These are phyloP conservation scores for Pygmarrhopalites habei DNA, from an alignment of 1,140 invertebrate genomes.

Conservation along the genomic window DNA sequence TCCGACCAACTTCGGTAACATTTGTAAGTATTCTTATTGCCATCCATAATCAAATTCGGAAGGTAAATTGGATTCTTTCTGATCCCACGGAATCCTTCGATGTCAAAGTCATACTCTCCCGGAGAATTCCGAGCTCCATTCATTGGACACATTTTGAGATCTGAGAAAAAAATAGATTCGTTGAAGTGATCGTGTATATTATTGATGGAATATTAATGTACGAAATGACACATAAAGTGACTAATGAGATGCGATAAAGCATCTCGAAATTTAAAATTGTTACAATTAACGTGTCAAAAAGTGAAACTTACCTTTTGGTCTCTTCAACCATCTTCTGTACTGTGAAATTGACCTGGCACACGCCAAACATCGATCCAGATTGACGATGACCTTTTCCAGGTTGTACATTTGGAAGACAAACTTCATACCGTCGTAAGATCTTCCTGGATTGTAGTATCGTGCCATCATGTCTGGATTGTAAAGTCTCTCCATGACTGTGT, in stretches of 20 bases:
- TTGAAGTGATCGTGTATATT: no score
- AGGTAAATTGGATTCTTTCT: neutral
- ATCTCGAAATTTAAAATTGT: no score
- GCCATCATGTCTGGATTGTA: constrained; percentile 27
- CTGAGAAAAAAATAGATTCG: no score
- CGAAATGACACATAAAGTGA: no score
- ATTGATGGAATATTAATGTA: no score
- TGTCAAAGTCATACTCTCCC: constrained; percentile 1
- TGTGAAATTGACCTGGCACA: constrained; percentile 13
- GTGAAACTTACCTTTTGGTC: no score
- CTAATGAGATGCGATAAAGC: no score
- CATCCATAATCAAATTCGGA: neutral
- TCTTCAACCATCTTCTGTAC: constrained; percentile 21
- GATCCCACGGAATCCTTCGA: neutral
- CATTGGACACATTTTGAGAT: constrained; percentile 3
- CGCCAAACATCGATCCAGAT: constrained; percentile 24
- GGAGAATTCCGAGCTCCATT: neutral
- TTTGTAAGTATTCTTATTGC: neutral
- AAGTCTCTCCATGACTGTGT: constrained; percentile 27
- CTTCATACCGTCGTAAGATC: constrained; percentile 7
- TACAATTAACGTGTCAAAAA: no score
- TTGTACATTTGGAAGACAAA: constrained; percentile 21
- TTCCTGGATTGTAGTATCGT: constrained; percentile 19
- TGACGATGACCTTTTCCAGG: constrained; percentile 11
- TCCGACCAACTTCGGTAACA: neutral